These are phyloP conservation scores for Nettapus auritus DNA, from an alignment of 2,113 vertebrate species.

Conservation along the genomic window DNA sequence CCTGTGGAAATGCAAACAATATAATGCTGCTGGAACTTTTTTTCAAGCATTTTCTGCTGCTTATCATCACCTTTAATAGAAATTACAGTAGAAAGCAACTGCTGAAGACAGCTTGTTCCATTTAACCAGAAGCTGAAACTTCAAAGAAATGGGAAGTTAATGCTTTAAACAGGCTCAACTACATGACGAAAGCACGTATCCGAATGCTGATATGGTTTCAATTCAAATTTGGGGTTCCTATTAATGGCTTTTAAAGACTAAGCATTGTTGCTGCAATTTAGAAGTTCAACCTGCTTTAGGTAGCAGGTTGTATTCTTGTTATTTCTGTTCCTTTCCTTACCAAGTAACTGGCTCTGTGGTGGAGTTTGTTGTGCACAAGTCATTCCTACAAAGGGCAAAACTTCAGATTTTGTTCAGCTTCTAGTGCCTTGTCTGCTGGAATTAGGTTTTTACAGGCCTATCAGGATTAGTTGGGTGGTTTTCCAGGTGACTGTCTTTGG, in stretches of 20 bases:
- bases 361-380: neutral
- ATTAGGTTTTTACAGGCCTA: neutral
- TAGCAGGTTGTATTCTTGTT: neutral
- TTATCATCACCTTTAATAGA: neutral
- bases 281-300: neutral
- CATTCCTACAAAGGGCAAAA: neutral
- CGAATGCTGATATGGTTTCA: neutral
- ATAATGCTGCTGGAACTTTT: neutral
- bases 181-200: neutral
- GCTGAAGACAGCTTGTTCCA: neutral
- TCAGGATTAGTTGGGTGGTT: neutral
- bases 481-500: neutral
- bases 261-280: neutral
- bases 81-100: neutral
- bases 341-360: neutral
- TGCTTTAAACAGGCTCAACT: neutral
- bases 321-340: neutral
- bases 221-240: neutral
- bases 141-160: neutral
- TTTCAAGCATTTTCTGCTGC: neutral
- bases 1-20: neutral
- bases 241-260: neutral
- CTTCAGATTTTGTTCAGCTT: neutral
- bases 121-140: neutral
- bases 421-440: neutral